A percentile compares a stretch with the other conserved stretches of the same genome.
phyloP scores from a whole-genome alignment of 2,888 invertebrate genomes.

The Hedya salicella region DNA sequence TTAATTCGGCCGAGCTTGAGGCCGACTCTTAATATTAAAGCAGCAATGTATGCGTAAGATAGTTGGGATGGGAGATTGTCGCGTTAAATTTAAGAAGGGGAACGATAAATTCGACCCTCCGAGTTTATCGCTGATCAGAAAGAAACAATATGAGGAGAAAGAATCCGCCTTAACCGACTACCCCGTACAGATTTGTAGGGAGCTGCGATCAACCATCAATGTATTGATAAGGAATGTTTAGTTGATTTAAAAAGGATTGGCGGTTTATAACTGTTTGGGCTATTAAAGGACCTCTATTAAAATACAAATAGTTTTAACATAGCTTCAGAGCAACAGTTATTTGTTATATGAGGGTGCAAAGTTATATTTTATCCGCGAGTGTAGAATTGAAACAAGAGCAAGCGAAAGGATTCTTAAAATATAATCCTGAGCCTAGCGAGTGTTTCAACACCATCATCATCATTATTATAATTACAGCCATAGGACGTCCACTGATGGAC shows the following conservation, averaged over 20 bases:
- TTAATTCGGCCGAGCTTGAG: too few species aligned
- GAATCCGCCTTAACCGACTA: slow-evolving; percentile 56
- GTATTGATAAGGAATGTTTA: slow-evolving; percentile 50
- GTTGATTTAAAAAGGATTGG: slow-evolving; percentile 46
- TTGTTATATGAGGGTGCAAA: too few species aligned
- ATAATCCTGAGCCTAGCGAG: too few species aligned
- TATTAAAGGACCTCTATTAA: too few species aligned
- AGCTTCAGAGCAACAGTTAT: too few species aligned
- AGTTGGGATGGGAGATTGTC: slow-evolving; percentile 3
- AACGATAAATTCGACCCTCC: slow-evolving; percentile 61
- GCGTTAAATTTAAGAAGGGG: slow-evolving; percentile 47
- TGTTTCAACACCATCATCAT: too few species aligned
- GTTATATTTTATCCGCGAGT: too few species aligned
- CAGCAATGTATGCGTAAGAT: slow-evolving; percentile 41
- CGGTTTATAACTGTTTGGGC: neutral
- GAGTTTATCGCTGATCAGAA: slow-evolving; percentile 65
- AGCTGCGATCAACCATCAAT: slow-evolving; percentile 53
- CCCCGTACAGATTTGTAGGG: slow-evolving; percentile 57
- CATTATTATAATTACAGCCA: too few species aligned
- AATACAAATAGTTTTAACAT: too few species aligned
- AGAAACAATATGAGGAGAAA: slow-evolving; percentile 66
- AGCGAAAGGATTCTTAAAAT: too few species aligned
- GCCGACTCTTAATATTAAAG: neutral
- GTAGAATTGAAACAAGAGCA: too few species aligned
- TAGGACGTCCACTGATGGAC: too few species aligned